Conservation (phyloP, 2,888 invertebrate genomes). For the Cantharis rustica region DNA sequence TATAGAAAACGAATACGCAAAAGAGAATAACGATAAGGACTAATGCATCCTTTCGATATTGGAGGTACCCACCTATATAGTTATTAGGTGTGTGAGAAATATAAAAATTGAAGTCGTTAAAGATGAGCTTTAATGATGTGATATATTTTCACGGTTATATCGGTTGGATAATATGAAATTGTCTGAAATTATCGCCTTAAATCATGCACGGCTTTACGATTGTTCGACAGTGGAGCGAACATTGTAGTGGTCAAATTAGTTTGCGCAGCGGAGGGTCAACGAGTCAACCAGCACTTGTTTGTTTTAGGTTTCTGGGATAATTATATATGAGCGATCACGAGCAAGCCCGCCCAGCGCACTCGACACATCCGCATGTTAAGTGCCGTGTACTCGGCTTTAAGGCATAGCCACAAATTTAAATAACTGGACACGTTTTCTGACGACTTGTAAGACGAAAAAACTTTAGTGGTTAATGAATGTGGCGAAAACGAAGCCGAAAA, state of each 20-base stretch:
- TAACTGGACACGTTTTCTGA: conserved; percentile 26
- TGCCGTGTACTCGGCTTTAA: conserved; percentile 34
- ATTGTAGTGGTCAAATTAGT: conserved; percentile 42
- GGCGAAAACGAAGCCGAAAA: conserved; percentile 9
- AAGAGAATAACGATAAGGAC: neutral
- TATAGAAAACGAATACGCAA: neutral
- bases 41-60: neutral
- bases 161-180: conserved; percentile 37
- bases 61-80: neutral
- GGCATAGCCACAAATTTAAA: conserved; percentile 27
- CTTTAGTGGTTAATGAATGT: conserved; percentile 19
- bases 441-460: conserved; percentile 19
- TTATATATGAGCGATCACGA: conserved; percentile 56
- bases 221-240: conserved; percentile 24
- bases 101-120: neutral
- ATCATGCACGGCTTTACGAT: conserved; percentile 30
- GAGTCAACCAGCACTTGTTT: conserved; percentile 55
- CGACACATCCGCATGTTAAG: conserved; percentile 52
- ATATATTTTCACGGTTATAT: conserved; percentile 27
- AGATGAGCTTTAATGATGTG: conserved; percentile 12
- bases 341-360: conserved; percentile 51
- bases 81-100: neutral
- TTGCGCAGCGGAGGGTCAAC: conserved; percentile 47
- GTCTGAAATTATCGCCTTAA: conserved; percentile 45
- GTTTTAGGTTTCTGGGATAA: conserved; percentile 56